Evolutionary conservation across 2,888 invertebrate genomes (phyloP).

Genomic region (Lepeophtheirus nordmannii): DNA sequence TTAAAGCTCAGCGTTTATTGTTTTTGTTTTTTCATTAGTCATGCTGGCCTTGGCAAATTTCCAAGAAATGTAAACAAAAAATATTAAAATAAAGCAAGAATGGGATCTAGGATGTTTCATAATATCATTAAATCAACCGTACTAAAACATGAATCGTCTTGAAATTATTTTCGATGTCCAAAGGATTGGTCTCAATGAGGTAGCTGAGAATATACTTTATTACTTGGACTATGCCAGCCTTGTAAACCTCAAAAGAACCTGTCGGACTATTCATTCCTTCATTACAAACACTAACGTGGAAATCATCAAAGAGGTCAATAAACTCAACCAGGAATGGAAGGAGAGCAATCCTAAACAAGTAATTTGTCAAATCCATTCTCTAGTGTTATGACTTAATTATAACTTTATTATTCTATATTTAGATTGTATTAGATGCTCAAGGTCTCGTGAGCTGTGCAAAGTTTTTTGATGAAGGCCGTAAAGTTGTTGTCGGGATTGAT

Average conservation of each 20-base stretch:
- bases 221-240: constrained; percentile 8
- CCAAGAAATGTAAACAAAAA: background rate
- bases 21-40: too few relatives aligned
- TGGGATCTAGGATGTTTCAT: background rate
- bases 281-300: background rate
- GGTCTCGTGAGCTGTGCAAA: background rate
- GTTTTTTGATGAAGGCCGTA: background rate
- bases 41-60: background rate
- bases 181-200: background rate
- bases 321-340: constrained; percentile 16
- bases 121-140: too few relatives aligned
- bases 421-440: background rate
- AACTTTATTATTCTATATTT: background rate
- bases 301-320: background rate
- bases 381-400: background rate
- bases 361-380: background rate
- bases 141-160: background rate
- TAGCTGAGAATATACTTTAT: constrained; percentile 10
- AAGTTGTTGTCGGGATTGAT: background rate
- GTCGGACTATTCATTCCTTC: background rate
- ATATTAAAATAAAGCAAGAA: background rate
- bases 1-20: too few relatives aligned
- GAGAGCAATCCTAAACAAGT: background rate
- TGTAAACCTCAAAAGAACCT: constrained; percentile 4
- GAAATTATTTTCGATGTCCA: constrained; percentile 3